These are phyloP conservation scores for Betta splendens DNA, from an alignment of 2,797 vertebrate species.

Conservation along the genomic window DNA sequence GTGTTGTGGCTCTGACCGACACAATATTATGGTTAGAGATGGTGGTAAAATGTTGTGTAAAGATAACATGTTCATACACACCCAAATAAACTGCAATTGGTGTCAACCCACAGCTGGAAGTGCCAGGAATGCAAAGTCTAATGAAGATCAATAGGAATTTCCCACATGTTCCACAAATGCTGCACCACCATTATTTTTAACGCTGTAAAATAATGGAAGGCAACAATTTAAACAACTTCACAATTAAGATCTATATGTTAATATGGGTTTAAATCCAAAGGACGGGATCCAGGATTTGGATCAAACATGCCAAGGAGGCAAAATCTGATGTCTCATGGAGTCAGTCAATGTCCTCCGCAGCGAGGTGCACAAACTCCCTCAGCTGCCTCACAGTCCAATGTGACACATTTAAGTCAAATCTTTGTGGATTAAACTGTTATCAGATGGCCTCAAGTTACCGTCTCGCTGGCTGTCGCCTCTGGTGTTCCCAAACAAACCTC, in stretches of 20 bases:
- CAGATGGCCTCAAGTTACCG: slow-evolving; percentile 33
- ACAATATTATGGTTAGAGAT: slow-evolving; percentile 24
- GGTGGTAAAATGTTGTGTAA: slow-evolving; percentile 7
- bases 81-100: slow-evolving; percentile 30
- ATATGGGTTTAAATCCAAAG: no score
- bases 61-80: slow-evolving; percentile 3
- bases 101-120: background rate
- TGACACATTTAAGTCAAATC: slow-evolving; percentile 36
- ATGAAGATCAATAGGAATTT: background rate
- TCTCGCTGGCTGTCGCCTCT: slow-evolving; percentile 31
- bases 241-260: no score
- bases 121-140: background rate
- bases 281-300: no score
- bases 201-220: no score
- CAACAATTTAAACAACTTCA: no score
- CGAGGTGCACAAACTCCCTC: background rate
- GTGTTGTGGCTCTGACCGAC: slow-evolving; percentile 40
- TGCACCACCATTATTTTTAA: no score
- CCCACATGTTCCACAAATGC: no score
- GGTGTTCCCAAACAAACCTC: slow-evolving; percentile 63
- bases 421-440: slow-evolving; percentile 28
- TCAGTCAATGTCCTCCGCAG: no score
- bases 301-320: no score
- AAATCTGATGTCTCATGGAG: no score
- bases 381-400: slow-evolving; percentile 31